Evolutionary conservation across 2,113 vertebrate species (phyloP), one percentile per base, ranked within the genome.

Genomic region (Strigops habroptila): DNA sequence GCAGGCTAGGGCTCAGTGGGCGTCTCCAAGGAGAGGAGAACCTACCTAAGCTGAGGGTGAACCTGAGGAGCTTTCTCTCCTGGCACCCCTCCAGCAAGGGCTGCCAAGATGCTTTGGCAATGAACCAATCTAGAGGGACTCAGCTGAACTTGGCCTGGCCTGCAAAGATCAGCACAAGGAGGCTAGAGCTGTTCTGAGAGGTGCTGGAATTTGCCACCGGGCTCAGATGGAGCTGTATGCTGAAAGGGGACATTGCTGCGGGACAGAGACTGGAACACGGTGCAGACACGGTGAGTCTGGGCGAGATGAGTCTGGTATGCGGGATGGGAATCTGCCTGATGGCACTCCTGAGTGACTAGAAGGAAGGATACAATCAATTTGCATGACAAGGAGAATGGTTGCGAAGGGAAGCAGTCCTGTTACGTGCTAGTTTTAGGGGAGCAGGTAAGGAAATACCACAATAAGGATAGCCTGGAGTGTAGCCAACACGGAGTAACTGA

Each of bases 71-170:
- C 70, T 57, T 65, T 89, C 11, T 23, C 44, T 92, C 30, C 57
- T 87, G 78, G 86, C 74, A 73, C 31, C 18, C 8, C 65, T 79
- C 78, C 94, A 94, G 28, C 57, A 52, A 79, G 41, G 46, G 18
- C 78, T 92, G 67, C 87, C 91, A 91, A 90, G 77, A 88, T 70
- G 41, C 41, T 84, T 92, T 94, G 93, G 78, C 78, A 82, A 74
- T 12, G 44, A 30, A 51, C 53, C 63, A 28, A n/a, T 57, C 85
- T 49, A 91, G 48, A 92, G 19, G 25, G 41, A 79, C 86, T 93
- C 83, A 75, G 57, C 52, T 95, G 81, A 89, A 83, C 49, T 92
- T 93, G 88, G 69, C 65, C 69, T 89, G 77, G 74, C 52, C 57
- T 86, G 46, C 86, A 91, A 82, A 95, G 82, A 80, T 57, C 62